phyloP scores from a whole-genome alignment of 2,888 invertebrate species.

The Acronicta alni region DNA sequence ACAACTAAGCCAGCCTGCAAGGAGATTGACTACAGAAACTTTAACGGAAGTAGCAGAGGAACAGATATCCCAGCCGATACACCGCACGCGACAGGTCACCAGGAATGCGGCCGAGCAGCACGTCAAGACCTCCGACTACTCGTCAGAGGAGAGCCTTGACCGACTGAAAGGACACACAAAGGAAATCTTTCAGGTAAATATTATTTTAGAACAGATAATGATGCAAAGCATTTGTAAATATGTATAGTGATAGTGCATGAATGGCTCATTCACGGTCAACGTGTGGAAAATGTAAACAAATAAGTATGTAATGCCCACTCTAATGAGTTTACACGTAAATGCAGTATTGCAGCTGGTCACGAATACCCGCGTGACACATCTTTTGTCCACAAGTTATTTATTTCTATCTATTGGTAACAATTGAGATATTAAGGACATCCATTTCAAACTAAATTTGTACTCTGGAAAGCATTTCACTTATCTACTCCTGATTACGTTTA shows the following conservation, averaged over 20 bases:
- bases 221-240: constrained; percentile 17
- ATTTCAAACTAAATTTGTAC: background rate
- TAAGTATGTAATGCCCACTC: constrained; percentile 7
- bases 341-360: constrained; percentile 17
- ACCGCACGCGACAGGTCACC: constrained; percentile 74
- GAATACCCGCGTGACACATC: constrained; percentile 3
- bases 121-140: constrained; percentile 90
- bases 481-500: too few relatives aligned
- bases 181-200: constrained; percentile 80
- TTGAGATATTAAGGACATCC: background rate
- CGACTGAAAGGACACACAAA: constrained; percentile 71
- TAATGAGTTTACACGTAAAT: constrained; percentile 20
- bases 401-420: background rate
- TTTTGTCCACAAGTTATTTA: background rate
- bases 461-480: too few relatives aligned
- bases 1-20: constrained; percentile 69
- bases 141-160: constrained; percentile 83
- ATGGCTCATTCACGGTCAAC: constrained; percentile 22
- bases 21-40: constrained; percentile 64
- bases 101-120: constrained; percentile 68
- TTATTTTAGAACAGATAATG: constrained; percentile 3
- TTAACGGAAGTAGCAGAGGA: constrained; percentile 69
- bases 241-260: constrained; percentile 17
- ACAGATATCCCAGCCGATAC: constrained; percentile 66
- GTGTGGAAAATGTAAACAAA: constrained; percentile 37